Base-by-base conservation (phyloP, 2,797 vertebrate species). In the Parauchenoglanis punctatus region DNA sequence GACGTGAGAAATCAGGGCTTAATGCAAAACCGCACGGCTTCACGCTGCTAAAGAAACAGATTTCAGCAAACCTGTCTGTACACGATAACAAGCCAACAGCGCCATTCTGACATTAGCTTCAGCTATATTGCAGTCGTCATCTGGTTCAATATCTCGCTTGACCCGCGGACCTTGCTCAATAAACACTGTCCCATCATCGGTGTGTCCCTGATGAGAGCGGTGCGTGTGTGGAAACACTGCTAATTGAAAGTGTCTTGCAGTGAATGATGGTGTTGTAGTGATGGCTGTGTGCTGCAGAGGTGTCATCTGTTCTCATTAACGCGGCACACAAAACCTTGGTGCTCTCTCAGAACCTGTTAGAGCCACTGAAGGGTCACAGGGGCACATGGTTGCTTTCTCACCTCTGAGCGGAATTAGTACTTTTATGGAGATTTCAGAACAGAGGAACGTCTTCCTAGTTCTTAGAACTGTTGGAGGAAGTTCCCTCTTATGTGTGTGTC, bases 271-370 rank as follows among this genome's bases (percentile, higher is more conserved):
- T 44, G 67, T 4, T 10, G 49, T 35, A 35, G 82, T 12, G 49
- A 72, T 28, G 6, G 35, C 65, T 23, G 63, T 10, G 54, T 80
- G 83, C 80, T 78, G 88, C 75, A 63, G 31, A 20, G 70, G 85
- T 83, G 59, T 44, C 88, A 59, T 90, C 75, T 85, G 68, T 91
- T 93, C 89, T 86, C 78, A 91, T 91, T 87, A 91, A 85, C 49
- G 18, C 87, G 56, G 44, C 56, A 46, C 31, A 81, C 31, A 65
- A 49, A 67, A 65, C 28, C 81, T 83, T 52, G 59, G 25, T 83
- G 61, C 61, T 67, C n/a, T 67, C 17, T 83, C 61, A 52, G 81
- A 67, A 67, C 44, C 61, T 83, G 46, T 18, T 82, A 67, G n/a
- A 65, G 40, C 13, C n/a, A 3, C 25, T 18, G 44, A 11, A 35